phyloP scores from a whole-genome alignment of 2,888 invertebrate genomes.

The Deroplatys truncata region DNA sequence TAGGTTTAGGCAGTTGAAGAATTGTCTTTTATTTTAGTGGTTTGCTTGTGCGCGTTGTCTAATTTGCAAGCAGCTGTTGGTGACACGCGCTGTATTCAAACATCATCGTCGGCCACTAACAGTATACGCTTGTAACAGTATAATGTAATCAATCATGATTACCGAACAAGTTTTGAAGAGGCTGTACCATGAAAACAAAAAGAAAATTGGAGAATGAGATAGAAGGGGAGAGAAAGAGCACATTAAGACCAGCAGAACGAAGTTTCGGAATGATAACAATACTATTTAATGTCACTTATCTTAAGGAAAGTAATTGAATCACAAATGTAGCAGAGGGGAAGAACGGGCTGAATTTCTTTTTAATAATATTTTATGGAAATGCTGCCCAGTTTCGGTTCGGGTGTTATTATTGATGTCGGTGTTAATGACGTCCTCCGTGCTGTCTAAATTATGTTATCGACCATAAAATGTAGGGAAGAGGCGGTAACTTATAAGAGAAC shows the following conservation, averaged over 20 bases:
- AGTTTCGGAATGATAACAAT: slow-evolving; percentile 9
- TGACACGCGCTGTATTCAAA: too few relatives aligned
- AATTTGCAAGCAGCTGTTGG: too few relatives aligned
- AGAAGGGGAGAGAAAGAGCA: neutral
- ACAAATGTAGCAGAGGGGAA: neutral
- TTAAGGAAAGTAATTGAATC: slow-evolving; percentile 20
- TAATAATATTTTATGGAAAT: slow-evolving; percentile 22
- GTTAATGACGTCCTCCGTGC: neutral
- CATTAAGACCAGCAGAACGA: slow-evolving; percentile 11
- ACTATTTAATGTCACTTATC: slow-evolving; percentile 22
- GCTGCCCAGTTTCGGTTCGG: slow-evolving; percentile 12
- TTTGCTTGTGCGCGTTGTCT: too few relatives aligned
- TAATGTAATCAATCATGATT: neutral
- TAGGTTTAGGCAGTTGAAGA: too few relatives aligned
- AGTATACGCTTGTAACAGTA: too few relatives aligned
- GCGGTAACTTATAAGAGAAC: slow-evolving; percentile 25
- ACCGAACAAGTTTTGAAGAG: neutral
- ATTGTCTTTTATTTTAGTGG: too few relatives aligned
- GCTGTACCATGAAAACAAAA: neutral
- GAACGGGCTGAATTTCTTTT: neutral
- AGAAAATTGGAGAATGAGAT: neutral
- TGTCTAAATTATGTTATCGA: slow-evolving; percentile 19
- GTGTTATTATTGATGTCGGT: neutral
- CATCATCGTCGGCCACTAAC: neutral
- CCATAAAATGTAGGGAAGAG: neutral